phyloP scores from a whole-genome alignment of 2,888 invertebrate genomes.

The Hypselothyrea guttata region DNA sequence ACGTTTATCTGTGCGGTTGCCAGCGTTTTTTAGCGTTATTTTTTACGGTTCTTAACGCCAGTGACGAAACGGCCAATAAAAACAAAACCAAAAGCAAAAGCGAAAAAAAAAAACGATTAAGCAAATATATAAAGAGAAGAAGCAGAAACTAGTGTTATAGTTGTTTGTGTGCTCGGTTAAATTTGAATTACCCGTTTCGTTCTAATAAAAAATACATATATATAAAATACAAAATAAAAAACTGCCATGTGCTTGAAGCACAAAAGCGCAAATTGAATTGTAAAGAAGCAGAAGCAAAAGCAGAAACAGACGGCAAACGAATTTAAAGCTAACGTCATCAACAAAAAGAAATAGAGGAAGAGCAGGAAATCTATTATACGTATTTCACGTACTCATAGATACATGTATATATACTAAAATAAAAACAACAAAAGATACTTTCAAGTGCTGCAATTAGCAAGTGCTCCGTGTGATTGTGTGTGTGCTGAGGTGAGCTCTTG shows the following conservation, averaged over 20 bases:
- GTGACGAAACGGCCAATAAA: constrained; percentile 44
- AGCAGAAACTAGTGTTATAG: constrained; percentile 42
- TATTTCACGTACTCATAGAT: constrained; percentile 1
- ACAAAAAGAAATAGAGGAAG: constrained; percentile 37
- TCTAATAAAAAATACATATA: constrained; percentile 15
- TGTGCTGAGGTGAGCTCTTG: constrained; percentile 30
- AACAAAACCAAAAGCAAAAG: constrained; percentile 26
- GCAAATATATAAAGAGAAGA: constrained; percentile 21
- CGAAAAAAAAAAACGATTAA: constrained; percentile 23
- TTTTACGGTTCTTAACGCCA: too few relatives aligned
- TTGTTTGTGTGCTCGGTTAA: constrained; percentile 48
- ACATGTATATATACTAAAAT: constrained; percentile 6
- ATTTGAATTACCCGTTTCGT: constrained; percentile 57
- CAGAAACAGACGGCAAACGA: constrained; percentile 47
- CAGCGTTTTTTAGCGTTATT: constrained; percentile 42
- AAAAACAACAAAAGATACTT: constrained; percentile 37
- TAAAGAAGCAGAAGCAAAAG: constrained; percentile 21
- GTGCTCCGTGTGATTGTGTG: constrained; percentile 13
- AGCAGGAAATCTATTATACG: constrained; percentile 42
- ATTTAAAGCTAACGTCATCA: constrained; percentile 68
- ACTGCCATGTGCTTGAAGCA: constrained; percentile 57
- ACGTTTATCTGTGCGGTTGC: constrained; percentile 77
- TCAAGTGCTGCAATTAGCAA: constrained; percentile 44
- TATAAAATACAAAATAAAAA: constrained; percentile 11
- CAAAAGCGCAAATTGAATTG: constrained; percentile 59